Conservation (phyloP, 2,797 vertebrate species). For the Potorous gilbertii region DNA sequence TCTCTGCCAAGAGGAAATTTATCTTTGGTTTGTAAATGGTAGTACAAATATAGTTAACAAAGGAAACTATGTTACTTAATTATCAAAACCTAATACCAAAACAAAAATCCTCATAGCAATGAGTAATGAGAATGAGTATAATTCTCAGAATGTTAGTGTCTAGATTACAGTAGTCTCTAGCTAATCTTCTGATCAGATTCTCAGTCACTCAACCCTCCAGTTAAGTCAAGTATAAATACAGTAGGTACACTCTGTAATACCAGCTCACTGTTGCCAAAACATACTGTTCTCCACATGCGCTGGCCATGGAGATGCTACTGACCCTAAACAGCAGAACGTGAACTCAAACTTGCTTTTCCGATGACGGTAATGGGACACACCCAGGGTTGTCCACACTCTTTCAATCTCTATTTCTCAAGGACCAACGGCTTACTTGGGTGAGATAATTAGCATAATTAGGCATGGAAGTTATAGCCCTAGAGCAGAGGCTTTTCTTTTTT, state of each 20-base stretch:
- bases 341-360: background rate
- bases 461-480: background rate
- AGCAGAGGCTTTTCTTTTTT: background rate
- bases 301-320: background rate
- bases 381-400: background rate
- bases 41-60: background rate
- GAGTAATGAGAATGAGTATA: background rate
- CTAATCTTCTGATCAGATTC: background rate
- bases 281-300: background rate
- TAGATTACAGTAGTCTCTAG: background rate
- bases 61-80: background rate
- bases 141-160: background rate
- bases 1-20: background rate
- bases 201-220: background rate
- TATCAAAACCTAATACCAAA: background rate
- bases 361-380: background rate
- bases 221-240: background rate
- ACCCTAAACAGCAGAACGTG: background rate
- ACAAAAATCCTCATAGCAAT: background rate
- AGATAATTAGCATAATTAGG: background rate
- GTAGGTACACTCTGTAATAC: background rate
- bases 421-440: background rate
- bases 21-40: background rate
- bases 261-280: background rate
- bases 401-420: background rate